phyloP scores from a whole-genome alignment of 2,113 vertebrate genomes.

The Pseudopipra pipra region DNA sequence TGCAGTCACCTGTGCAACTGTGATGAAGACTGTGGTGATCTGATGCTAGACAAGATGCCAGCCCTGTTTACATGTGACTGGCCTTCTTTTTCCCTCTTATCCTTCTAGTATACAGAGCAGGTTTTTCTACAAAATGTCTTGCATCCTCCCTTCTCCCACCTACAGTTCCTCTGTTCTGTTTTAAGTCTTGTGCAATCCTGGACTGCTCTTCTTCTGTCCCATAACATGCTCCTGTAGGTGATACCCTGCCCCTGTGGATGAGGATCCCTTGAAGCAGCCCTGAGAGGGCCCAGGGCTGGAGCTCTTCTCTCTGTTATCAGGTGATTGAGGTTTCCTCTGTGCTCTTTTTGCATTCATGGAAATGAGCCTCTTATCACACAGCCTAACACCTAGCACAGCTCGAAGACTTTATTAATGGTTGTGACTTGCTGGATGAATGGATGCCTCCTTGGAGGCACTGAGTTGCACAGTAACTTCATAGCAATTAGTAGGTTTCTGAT shows the following conservation, averaged over 20 bases:
- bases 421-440: background rate
- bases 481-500: background rate
- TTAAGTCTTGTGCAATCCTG: background rate
- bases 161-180: background rate
- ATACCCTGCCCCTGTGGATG: background rate
- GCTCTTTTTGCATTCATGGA: background rate
- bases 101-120: background rate
- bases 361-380: background rate
- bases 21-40: background rate
- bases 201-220: background rate
- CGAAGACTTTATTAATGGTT: background rate
- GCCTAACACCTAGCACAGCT: background rate
- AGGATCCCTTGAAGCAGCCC: background rate
- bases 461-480: background rate
- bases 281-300: background rate
- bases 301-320: background rate
- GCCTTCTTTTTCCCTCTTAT: background rate
- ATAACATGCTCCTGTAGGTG: background rate
- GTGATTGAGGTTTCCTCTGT: background rate
- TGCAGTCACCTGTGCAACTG: background rate
- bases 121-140: background rate
- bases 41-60: background rate
- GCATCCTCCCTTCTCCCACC: background rate
- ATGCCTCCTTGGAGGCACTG: background rate
- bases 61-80: fast-evolving